Base-by-base conservation (phyloP, 2,797 vertebrate genomes). In the Silurus lanzhouensis region DNA sequence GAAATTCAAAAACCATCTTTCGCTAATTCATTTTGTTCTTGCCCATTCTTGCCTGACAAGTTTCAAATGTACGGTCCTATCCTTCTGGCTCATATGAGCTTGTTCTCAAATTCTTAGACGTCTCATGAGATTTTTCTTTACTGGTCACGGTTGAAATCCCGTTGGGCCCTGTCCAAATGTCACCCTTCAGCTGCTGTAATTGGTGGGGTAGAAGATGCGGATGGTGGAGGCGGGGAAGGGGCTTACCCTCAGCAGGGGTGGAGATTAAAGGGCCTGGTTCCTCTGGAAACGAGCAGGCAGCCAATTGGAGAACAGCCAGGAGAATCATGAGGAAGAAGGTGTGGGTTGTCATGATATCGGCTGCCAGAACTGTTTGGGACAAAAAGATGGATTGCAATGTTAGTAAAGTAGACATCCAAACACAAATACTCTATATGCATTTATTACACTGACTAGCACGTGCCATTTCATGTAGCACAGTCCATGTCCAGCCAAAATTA, bases 201-300 rank as follows among this genome's bases (percentile, higher is more conserved):
- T 83, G 79, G 74, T 31, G 20, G 58, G 58, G 58, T 44, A 55
- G 15, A 46, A 25, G 52, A 22, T 55, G 55, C 25, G 55, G 63
- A 60, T 68, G 48, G 46, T 76, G 71, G 9, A 64, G 22, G 76
- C 5, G 75, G 60, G 13, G 61, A 55, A 31, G 70, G 91, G 82
- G 95, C 96, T 93, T 95, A 99, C 98, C 97, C 92, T 98, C 96
- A 78, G 94, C 83, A 46, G 96, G 95, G 91, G 97, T 96, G 87
- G 96, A 95, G 83, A 94, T 95, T 87, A 99, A 96, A 81, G 97
- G 97, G 52, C 95, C 96, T 1, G 96, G 95, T 89, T 99, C 97
- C 92, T 98, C 97, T 6, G 97, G 97, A 94, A 99, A 99, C 70
- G 96, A 94, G 89, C 95, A 94, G 15, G 92, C 92, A 83, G 93